Conservation (phyloP, 2,888 invertebrate genomes). For the Teleiodes luculella region DNA sequence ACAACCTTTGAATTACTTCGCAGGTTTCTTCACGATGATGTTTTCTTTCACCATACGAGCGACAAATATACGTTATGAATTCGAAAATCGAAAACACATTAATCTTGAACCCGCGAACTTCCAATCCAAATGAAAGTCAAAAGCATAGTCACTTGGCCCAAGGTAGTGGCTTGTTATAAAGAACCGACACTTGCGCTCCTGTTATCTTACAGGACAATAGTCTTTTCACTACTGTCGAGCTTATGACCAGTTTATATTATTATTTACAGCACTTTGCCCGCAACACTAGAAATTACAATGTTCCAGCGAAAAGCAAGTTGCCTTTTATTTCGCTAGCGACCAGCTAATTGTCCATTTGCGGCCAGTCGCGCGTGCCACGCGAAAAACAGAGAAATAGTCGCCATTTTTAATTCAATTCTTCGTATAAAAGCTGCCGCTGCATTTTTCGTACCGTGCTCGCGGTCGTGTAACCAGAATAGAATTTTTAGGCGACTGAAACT, state of each 20-base stretch:
- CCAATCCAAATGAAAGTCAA: too few relatives aligned
- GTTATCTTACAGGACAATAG: too few relatives aligned
- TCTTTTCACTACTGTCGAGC: too few relatives aligned
- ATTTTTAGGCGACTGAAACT: constrained; percentile 3
- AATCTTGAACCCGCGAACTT: too few relatives aligned
- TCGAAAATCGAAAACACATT: too few relatives aligned
- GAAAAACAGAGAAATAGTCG: constrained; percentile 65
- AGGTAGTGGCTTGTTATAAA: too few relatives aligned
- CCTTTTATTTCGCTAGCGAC: constrained; percentile 31
- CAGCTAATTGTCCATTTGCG: constrained; percentile 74
- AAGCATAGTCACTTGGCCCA: too few relatives aligned
- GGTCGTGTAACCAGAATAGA: constrained; percentile 20
- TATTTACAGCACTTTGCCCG: neutral
- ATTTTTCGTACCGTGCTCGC: constrained; percentile 51
- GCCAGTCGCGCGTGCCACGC: constrained; percentile 60
- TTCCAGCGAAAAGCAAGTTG: constrained; percentile 42
- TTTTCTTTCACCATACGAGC: too few relatives aligned
- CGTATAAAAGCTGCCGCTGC: constrained; percentile 63
- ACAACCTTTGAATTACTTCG: too few relatives aligned
- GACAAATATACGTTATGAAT: too few relatives aligned
- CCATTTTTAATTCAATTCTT: constrained; percentile 75
- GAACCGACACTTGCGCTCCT: too few relatives aligned
- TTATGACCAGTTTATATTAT: neutral
- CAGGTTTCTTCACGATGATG: too few relatives aligned
- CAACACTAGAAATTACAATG: constrained; percentile 40